Percentiles rank a stretch among this genome's conserved stretches.
phyloP scores from a whole-genome alignment of 1,140 invertebrate genomes.

The Heliconius hewitsoni region DNA sequence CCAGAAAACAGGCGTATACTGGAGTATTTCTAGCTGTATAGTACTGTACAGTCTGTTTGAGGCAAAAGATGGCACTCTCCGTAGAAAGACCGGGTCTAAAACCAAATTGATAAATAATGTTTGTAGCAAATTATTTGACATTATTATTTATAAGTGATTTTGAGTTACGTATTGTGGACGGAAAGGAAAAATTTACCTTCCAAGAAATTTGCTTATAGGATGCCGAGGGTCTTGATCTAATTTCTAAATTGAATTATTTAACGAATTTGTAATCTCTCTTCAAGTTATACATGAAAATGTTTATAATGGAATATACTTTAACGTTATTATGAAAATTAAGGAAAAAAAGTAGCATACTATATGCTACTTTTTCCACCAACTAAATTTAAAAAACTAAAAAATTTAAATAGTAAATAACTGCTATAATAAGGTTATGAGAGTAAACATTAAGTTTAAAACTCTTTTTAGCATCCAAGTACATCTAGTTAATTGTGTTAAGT shows the following conservation, averaged over 20 bases:
- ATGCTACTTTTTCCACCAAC: too few species aligned
- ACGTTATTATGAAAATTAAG: neutral
- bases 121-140: neutral
- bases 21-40: too few species aligned
- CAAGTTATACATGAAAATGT: neutral
- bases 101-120: neutral
- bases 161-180: neutral
- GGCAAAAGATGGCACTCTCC: too few species aligned
- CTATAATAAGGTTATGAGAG: too few species aligned
- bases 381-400: too few species aligned
- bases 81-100: too few species aligned
- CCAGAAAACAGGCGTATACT: too few species aligned
- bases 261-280: slow-evolving; percentile 12
- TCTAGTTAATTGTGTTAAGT: neutral
- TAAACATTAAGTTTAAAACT: neutral
- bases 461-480: neutral
- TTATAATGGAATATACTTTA: neutral
- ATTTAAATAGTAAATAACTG: too few species aligned
- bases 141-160: slow-evolving; percentile 8
- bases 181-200: slow-evolving; percentile 3
- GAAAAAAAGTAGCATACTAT: neutral
- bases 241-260: slow-evolving; percentile 10
- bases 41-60: too few species aligned
- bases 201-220: neutral
- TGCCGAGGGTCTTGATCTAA: slow-evolving; percentile 8